Conservation (phyloP, 2,113 vertebrate species). For the Mustelus asterias region DNA sequence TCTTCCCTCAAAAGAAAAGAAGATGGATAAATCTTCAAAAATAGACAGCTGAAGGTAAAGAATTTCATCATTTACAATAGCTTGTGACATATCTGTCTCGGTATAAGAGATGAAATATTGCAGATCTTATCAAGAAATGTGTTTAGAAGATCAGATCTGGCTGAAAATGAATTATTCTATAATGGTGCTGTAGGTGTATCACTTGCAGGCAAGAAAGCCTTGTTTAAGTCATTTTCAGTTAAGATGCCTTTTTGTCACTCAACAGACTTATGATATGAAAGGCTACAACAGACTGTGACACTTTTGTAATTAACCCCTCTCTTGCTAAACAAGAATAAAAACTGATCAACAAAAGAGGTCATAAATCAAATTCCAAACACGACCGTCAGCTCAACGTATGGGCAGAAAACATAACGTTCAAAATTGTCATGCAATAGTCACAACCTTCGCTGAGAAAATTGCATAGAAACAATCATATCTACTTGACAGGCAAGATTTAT, state of each 20-base stretch:
- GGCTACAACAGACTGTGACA: constrained; percentile 44
- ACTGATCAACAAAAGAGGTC: constrained; percentile 55
- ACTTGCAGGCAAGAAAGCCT: constrained; percentile 58
- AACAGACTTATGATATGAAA: constrained; percentile 45
- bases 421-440: constrained; percentile 45
- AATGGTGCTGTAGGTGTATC: constrained; percentile 51
- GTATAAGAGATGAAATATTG: constrained; percentile 62
- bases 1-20: not conserved
- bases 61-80: constrained; percentile 13
- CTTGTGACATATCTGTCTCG: not conserved
- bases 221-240: constrained; percentile 68
- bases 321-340: constrained; percentile 54
- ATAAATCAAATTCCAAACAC: constrained; percentile 58
- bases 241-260: constrained; percentile 56
- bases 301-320: constrained; percentile 54
- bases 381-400: constrained; percentile 45
- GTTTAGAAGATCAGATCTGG: constrained; percentile 65
- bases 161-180: constrained; percentile 69
- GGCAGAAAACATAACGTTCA: constrained; percentile 50
- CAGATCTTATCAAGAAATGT: constrained; percentile 63
- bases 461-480: constrained; percentile 47
- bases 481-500: constrained; percentile 64
- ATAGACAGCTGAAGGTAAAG: not conserved
- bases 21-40: constrained; percentile 17
- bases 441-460: constrained; percentile 54